These are phyloP conservation scores for Aptenodytes patagonicus DNA, from an alignment of 2,113 vertebrate genomes.

Conservation along the genomic window DNA sequence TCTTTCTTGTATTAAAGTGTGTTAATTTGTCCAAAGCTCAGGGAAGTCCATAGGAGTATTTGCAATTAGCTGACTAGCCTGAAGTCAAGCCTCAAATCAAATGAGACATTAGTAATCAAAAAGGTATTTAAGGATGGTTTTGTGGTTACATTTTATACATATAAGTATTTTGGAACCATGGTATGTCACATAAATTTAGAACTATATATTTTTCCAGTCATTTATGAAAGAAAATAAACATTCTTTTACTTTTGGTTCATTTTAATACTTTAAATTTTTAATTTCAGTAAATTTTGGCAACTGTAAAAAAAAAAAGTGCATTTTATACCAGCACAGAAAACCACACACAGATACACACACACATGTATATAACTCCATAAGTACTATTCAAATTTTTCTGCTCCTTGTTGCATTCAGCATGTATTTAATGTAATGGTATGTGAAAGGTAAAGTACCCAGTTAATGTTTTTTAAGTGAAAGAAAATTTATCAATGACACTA, in stretches of 20 bases:
- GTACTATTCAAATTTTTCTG: background rate
- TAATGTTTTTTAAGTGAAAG: background rate
- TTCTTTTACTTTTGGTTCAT: background rate
- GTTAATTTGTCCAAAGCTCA: background rate
- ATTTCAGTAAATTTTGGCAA: background rate
- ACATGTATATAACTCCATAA: background rate
- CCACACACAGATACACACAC: background rate
- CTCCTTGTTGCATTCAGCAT: background rate
- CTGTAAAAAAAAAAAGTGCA: background rate
- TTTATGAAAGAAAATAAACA: background rate
- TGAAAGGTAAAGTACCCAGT: background rate
- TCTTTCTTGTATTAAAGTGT: background rate
- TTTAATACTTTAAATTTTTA: background rate
- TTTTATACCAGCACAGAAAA: background rate
- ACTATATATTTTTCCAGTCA: background rate
- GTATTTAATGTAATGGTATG: background rate
- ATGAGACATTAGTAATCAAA: conserved; percentile 1
- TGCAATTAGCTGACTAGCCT: background rate
- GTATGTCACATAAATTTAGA: background rate
- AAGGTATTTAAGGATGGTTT: background rate
- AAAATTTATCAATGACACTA: background rate
- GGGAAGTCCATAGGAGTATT: background rate
- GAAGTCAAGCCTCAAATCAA: background rate
- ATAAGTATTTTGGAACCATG: background rate
- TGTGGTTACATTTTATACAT: background rate